Base-by-base conservation (phyloP, 2,888 invertebrate genomes). In the Athripsodes cinereus region DNA sequence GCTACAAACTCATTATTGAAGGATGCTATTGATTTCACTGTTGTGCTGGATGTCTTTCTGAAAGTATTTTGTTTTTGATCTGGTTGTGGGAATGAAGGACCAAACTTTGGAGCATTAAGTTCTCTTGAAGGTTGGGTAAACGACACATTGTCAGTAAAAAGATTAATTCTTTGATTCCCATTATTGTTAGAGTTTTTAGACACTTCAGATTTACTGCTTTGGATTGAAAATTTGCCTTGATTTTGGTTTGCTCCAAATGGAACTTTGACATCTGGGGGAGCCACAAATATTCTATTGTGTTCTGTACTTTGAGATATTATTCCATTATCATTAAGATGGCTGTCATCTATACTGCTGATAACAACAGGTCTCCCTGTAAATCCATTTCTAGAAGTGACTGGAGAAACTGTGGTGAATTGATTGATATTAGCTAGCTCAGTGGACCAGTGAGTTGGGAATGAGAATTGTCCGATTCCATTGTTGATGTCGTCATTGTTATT, bases 391-490 rank as follows among this genome's bases (percentile, higher is more conserved):
- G 20, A 44, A 5, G 51, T 47, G 18, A 53, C 2, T 2, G 64
- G 58, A 18, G 48, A 51, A 3, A 57, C 22, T 6, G 64, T 62
- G 2, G 64, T 64, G 20, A 51, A 54, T 3, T 35, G 52, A 47
- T 62, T 57, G 22, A 19, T 18, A 19, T 66, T 66, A 1, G 62
- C 59, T 55, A 68, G 68, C 53, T 78, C 74, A 0, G 79, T 81
- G 1, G 81, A 81, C 82, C 82, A 82, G 57, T 77, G 77, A 6
- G 76, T 74, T 0, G 82, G 82, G 0, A 81, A 74, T 22, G 78
- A 71, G 66, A 80, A 81, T 60, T 72, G 74, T 20, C 72, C 71
- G 64, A 79, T 78, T 56, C 72, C 78, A n/a, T n/a, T n/a, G 40
- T 73, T 72, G 61, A 74, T 76, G 3, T 76, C 65, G 16, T 72